Evolutionary conservation across 2,797 vertebrate species (phyloP).

Genomic region (Furcifer pardalis): DNA sequence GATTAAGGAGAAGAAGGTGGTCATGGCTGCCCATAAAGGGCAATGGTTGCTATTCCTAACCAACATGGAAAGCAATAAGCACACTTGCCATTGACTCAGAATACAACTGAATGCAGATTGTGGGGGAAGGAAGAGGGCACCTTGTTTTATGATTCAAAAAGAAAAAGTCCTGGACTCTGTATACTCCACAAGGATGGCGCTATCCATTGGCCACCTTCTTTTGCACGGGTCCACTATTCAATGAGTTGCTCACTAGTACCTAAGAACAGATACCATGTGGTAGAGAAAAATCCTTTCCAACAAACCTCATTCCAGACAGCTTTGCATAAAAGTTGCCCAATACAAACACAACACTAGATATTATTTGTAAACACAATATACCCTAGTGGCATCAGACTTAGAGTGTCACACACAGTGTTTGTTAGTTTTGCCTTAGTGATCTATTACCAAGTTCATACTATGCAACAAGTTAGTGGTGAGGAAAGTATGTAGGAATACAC

Average conservation of each 20-base stretch:
- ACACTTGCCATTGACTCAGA: neutral
- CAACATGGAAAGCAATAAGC: neutral
- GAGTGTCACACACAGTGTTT: conserved; percentile 42
- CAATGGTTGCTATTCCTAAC: neutral
- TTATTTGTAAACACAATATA: conserved; percentile 71
- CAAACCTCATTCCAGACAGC: conserved; percentile 34
- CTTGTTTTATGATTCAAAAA: neutral
- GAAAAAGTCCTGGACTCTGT: neutral
- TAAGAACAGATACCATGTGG: conserved; percentile 2
- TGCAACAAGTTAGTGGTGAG: conserved; percentile 35
- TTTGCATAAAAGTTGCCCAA: conserved; percentile 48
- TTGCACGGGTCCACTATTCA: neutral
- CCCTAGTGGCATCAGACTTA: conserved; percentile 50
- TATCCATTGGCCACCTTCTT: neutral
- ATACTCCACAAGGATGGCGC: neutral
- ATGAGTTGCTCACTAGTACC: conserved; percentile 5
- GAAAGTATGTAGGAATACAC: neutral
- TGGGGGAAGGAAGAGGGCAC: neutral
- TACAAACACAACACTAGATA: conserved; percentile 38
- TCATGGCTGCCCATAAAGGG: too few species aligned
- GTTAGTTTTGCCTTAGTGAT: conserved; percentile 50
- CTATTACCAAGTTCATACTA: conserved; percentile 54
- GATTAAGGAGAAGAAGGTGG: neutral
- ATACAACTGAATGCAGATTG: neutral
- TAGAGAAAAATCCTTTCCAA: conserved; percentile 5